Conservation (phyloP, 2,888 invertebrate genomes). For the Erynnis tages region DNA sequence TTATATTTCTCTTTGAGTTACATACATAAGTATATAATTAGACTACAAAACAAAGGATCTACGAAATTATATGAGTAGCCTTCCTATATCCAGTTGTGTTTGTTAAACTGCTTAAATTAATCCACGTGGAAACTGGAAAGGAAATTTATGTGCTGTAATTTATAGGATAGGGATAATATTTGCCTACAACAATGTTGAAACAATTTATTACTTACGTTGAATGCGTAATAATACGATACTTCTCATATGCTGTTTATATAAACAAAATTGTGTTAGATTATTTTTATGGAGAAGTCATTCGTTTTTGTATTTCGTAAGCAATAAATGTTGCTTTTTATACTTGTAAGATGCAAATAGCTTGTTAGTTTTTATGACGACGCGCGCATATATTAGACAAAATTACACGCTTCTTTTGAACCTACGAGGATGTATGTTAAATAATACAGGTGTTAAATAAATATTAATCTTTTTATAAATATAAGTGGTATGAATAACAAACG, state of each 20-base stretch:
- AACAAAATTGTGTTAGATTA: neutral
- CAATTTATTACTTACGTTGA: constrained; percentile 19
- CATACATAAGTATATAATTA: no score
- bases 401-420: neutral
- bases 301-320: neutral
- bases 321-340: neutral
- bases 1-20: no score
- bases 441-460: no score
- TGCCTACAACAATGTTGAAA: constrained; percentile 24
- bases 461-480: no score
- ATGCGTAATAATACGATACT: constrained; percentile 18
- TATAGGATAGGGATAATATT: constrained; percentile 26
- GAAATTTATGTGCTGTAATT: constrained; percentile 25
- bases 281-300: neutral
- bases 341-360: no score
- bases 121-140: constrained; percentile 24
- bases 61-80: constrained; percentile 12
- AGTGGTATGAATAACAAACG: no score
- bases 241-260: constrained; percentile 5
- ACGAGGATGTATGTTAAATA: neutral
- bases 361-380: neutral
- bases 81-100: constrained; percentile 11
- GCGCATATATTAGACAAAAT: neutral
- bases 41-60: neutral
- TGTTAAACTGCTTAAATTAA: constrained; percentile 27